These are phyloP conservation scores for Arvicanthis niloticus DNA, from an alignment of 2,113 vertebrate genomes.

Conservation along the genomic window DNA sequence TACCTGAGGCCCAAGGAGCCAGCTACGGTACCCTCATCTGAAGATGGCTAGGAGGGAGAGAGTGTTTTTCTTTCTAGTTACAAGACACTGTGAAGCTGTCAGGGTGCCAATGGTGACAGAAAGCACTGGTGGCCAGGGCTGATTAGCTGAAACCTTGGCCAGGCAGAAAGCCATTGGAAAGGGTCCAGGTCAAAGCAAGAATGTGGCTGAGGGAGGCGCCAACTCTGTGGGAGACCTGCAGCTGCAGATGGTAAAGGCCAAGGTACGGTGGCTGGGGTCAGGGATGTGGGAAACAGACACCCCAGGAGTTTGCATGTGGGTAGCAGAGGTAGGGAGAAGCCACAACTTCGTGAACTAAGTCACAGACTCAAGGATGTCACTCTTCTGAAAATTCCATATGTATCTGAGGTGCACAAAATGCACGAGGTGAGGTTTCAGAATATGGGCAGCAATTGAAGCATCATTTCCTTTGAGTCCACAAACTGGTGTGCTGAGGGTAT, in stretches of 20 bases:
- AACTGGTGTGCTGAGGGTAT: not conserved
- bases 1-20: not conserved
- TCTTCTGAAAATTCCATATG: not conserved
- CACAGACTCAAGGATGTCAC: not conserved
- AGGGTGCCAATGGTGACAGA: constrained; percentile 31
- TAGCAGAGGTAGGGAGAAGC: not conserved
- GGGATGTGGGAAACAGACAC: not conserved
- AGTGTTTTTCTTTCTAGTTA: constrained; percentile 65
- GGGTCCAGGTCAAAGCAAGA: constrained; percentile 64
- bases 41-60: not conserved
- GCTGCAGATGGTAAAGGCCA: not conserved
- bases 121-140: not conserved
- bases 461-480: not conserved
- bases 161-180: constrained; percentile 4
- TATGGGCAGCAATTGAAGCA: not conserved
- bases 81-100: constrained; percentile 42
- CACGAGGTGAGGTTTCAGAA: not conserved
- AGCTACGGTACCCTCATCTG: not conserved
- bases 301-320: not conserved
- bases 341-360: not conserved
- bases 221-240: not conserved
- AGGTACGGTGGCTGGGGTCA: not conserved
- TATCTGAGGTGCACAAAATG: too few relatives aligned
- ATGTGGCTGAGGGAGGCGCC: constrained; percentile 16
- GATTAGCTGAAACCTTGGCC: constrained; percentile 39